A percentile compares a stretch with the other conserved stretches of the same genome.
These are phyloP conservation scores for Spermophilus dauricus DNA, from an alignment of 2,113 vertebrate genomes.

Conservation along the genomic window DNA sequence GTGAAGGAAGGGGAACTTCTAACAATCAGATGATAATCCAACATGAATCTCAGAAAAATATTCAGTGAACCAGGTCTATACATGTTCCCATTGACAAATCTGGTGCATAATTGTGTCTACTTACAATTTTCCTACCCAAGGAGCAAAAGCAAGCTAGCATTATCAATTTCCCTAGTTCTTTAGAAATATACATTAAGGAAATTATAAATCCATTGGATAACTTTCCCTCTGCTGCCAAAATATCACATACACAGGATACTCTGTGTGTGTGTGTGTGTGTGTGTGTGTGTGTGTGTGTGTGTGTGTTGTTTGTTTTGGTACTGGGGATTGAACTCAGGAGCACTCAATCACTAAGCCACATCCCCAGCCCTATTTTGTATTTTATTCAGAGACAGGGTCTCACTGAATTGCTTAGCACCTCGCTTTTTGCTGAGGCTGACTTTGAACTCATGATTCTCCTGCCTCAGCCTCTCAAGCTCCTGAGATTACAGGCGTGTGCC, in stretches of 20 bases:
- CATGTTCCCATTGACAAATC: background rate
- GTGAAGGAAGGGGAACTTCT: background rate
- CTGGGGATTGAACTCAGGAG: too few species aligned
- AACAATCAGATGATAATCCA: background rate
- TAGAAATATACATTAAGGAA: background rate
- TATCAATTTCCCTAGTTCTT: background rate
- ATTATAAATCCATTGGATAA: background rate
- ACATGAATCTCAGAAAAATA: conserved; percentile 20
- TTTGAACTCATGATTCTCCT: too few species aligned
- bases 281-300: too few species aligned
- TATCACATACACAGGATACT: background rate
- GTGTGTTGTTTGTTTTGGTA: too few species aligned
- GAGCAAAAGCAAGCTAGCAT: background rate
- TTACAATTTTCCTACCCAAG: background rate
- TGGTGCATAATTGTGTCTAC: background rate
- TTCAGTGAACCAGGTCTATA: background rate
- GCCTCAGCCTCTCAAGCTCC: too few species aligned
- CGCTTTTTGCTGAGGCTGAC: too few species aligned
- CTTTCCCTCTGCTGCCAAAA: background rate
- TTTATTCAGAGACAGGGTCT: too few species aligned
- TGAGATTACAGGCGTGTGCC: too few species aligned
- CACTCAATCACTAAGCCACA: too few species aligned
- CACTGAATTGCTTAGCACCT: too few species aligned
- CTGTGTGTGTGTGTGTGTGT: too few species aligned
- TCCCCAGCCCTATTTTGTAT: too few species aligned